A percentile compares a stretch with the other conserved stretches of the same genome.
These are phyloP conservation scores for Haliclona indistincta DNA, from an alignment of 37 sponge, comb jelly and placozoan species.

Conservation along the genomic window DNA sequence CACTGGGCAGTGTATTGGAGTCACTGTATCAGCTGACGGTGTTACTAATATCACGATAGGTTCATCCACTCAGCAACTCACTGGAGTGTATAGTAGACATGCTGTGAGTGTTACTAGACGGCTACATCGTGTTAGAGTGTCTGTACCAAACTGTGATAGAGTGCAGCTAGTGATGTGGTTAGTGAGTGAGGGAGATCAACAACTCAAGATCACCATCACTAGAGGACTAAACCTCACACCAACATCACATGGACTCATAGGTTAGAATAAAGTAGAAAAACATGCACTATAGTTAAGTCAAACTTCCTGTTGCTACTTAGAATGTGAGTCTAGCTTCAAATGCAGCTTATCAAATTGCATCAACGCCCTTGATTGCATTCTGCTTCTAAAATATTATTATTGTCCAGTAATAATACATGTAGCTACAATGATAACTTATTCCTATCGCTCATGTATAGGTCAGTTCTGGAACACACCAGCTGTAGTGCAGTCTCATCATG, in stretches of 20 bases:
- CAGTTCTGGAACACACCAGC: slow-evolving; percentile 23
- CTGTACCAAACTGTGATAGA: slow-evolving; percentile 55
- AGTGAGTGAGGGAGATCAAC: background rate
- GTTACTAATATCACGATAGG: slow-evolving; percentile 24
- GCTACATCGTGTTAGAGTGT: slow-evolving; percentile 9
- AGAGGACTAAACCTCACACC: slow-evolving; percentile 21
- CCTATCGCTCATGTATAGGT: background rate
- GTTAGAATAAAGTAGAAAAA: too few relatives aligned
- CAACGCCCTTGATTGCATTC: too few relatives aligned
- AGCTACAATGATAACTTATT: background rate
- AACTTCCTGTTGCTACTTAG: too few relatives aligned
- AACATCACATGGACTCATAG: slow-evolving; percentile 45
- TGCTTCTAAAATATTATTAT: too few relatives aligned
- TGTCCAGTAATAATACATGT: too few relatives aligned
- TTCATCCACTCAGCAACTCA: background rate
- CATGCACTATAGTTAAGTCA: too few relatives aligned
- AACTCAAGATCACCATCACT: slow-evolving; percentile 27
- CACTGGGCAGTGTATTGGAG: slow-evolving; percentile 21
- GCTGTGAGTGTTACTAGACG: slow-evolving; percentile 20
- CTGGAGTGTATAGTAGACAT: background rate
- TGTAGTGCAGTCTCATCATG: background rate
- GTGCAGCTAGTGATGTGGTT: slow-evolving; percentile 27
- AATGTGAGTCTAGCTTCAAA: too few relatives aligned
- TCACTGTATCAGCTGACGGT: slow-evolving; percentile 6
- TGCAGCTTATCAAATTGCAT: too few relatives aligned